A percentile compares a stretch with the other conserved stretches of the same genome.
Conservation (phyloP, 2,888 invertebrate species). For the Venustoraphidia nigricollis region DNA sequence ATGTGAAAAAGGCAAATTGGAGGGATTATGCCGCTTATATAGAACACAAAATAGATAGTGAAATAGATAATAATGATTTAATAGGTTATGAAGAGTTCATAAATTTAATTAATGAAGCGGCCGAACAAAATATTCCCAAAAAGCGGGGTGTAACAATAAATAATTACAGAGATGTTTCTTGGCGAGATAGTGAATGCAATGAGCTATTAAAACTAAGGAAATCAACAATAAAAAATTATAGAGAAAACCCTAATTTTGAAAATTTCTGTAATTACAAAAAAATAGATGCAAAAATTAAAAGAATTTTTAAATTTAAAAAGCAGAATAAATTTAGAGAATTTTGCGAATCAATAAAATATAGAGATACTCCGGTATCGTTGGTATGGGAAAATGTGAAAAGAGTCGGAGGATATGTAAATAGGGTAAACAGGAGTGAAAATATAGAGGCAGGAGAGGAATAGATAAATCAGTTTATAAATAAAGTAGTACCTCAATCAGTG, state of each 20-base stretch:
- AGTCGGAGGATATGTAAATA: neutral
- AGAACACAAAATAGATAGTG: no score
- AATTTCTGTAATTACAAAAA: neutral
- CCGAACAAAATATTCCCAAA: no score
- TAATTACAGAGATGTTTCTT: no score
- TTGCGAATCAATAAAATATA: neutral
- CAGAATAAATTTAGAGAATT: neutral
- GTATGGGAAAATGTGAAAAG: constrained; percentile 1
- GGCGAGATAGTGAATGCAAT: no score
- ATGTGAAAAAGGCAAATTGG: no score
- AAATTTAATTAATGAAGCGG: no score
- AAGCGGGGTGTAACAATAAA: no score
- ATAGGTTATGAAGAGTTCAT: no score
- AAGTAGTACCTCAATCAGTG: neutral
- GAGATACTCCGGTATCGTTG: neutral
- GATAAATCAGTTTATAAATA: no score
- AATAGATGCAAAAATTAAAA: neutral
- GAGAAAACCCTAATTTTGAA: neutral
- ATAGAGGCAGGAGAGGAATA: no score
- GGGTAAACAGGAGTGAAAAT: neutral
- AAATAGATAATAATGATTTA: no score
- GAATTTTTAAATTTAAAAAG: neutral
- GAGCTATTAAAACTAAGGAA: neutral
- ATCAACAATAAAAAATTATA: neutral
- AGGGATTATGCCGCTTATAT: no score